phyloP scores from a whole-genome alignment of 2,888 invertebrate genomes.

The Notodonta dromedarius region DNA sequence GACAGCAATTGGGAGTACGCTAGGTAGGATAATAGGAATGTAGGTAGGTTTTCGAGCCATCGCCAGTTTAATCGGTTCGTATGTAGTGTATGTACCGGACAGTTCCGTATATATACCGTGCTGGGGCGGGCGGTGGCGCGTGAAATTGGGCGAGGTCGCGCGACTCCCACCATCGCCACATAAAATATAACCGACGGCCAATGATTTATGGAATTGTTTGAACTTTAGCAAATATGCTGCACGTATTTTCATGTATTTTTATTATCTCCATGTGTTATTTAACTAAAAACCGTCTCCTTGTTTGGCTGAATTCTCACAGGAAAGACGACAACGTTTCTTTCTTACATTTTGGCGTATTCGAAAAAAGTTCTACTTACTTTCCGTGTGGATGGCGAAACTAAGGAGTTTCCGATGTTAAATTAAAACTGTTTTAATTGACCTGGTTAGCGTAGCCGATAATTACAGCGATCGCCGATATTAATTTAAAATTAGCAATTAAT shows the following conservation, averaged over 20 bases:
- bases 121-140: slow-evolving; percentile 23
- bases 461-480: background rate
- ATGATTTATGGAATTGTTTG: slow-evolving; percentile 39
- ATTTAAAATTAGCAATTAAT: background rate
- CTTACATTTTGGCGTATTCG: too few relatives aligned
- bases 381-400: too few relatives aligned
- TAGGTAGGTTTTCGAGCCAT: background rate
- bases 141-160: slow-evolving; percentile 41
- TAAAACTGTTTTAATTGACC: background rate
- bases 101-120: slow-evolving; percentile 11
- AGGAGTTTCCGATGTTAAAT: background rate
- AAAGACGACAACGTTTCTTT: too few relatives aligned
- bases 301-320: too few relatives aligned
- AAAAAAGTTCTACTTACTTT: too few relatives aligned
- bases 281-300: too few relatives aligned
- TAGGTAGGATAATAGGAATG: background rate
- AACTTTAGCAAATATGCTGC: slow-evolving; percentile 3
- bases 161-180: slow-evolving; percentile 22
- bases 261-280: too few relatives aligned
- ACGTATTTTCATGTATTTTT: background rate
- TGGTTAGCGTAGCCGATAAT: background rate
- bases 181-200: slow-evolving; percentile 48
- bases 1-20: background rate
- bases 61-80: slow-evolving; percentile 17
- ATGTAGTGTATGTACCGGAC: slow-evolving; percentile 2